These are phyloP conservation scores for Thysanoteuthis rhombus DNA, from an alignment of 2,888 invertebrate species.

Conservation along the genomic window DNA sequence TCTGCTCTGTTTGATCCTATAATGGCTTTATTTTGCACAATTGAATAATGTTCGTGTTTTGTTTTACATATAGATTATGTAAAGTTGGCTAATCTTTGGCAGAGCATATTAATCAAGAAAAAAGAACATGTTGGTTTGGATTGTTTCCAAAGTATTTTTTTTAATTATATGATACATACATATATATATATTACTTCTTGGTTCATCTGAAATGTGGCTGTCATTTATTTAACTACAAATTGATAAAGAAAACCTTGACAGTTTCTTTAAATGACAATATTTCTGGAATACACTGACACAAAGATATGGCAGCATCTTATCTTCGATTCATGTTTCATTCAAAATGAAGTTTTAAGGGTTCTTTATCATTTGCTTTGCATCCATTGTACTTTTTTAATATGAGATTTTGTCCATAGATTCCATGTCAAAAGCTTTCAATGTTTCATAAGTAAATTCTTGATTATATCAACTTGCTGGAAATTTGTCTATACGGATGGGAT, in stretches of 20 bases:
- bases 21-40: not conserved
- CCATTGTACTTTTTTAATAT: too few relatives aligned
- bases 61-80: not conserved
- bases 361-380: too few relatives aligned
- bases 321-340: too few relatives aligned
- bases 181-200: too few relatives aligned
- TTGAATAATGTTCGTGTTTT: not conserved
- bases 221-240: not conserved
- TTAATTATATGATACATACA: not conserved
- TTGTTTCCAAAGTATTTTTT: not conserved
- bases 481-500: too few relatives aligned
- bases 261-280: not conserved
- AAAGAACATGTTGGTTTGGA: not conserved
- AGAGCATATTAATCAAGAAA: not conserved
- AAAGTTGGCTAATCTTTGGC: not conserved
- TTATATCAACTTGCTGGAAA: too few relatives aligned
- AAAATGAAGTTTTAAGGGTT: too few relatives aligned
- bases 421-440: too few relatives aligned
- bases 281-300: not conserved
- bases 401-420: too few relatives aligned
- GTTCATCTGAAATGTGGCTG: not conserved
- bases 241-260: not conserved
- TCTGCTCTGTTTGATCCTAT: not conserved
- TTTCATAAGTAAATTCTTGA: too few relatives aligned
- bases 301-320: too few relatives aligned